phyloP scores from a whole-genome alignment of 1,140 invertebrate genomes.

The Zelostemma sp. region DNA sequence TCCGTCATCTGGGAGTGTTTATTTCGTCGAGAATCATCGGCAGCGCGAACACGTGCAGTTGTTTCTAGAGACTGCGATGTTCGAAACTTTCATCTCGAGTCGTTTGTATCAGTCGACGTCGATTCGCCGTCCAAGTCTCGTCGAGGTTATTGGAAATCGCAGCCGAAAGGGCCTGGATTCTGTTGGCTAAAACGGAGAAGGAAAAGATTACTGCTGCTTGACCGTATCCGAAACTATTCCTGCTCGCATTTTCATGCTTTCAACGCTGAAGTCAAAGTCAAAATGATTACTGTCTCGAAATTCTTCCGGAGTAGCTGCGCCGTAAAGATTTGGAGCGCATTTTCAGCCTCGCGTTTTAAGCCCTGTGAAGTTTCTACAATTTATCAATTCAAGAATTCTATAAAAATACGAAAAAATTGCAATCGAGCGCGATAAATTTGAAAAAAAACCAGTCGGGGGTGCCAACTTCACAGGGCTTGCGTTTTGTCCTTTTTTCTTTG shows the following conservation, averaged over 20 bases:
- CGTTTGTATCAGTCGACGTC: slow-evolving; percentile 37
- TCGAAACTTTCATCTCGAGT: slow-evolving; percentile 24
- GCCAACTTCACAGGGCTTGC: no score
- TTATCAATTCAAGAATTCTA: no score
- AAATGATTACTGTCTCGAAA: slow-evolving; percentile 36
- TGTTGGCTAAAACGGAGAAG: slow-evolving; percentile 23
- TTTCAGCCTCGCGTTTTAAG: slow-evolving; percentile 6
- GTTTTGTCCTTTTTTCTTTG: no score
- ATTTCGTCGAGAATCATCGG: slow-evolving; percentile 4
- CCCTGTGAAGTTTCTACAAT: no score
- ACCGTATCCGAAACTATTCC: slow-evolving; percentile 37
- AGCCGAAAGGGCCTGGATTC: slow-evolving; percentile 34
- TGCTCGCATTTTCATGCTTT: slow-evolving; percentile 19
- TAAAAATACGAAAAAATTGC: no score
- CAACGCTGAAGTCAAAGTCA: slow-evolving; percentile 7
- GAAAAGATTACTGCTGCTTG: slow-evolving; percentile 47
- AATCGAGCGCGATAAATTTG: no score
- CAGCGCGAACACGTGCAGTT: slow-evolving; percentile 10
- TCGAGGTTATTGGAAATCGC: slow-evolving; percentile 55
- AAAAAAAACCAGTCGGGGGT: no score
- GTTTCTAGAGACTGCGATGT: slow-evolving; percentile 17
- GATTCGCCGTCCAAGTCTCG: slow-evolving; percentile 32
- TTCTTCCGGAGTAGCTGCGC: slow-evolving; percentile 31
- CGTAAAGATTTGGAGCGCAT: slow-evolving; percentile 8
- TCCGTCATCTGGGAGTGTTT: slow-evolving; percentile 12